Evolutionary conservation across 35 echinoderm and acorn worm species (phyloP).

Genomic region (Hemicentrotus pulcherrimus): DNA sequence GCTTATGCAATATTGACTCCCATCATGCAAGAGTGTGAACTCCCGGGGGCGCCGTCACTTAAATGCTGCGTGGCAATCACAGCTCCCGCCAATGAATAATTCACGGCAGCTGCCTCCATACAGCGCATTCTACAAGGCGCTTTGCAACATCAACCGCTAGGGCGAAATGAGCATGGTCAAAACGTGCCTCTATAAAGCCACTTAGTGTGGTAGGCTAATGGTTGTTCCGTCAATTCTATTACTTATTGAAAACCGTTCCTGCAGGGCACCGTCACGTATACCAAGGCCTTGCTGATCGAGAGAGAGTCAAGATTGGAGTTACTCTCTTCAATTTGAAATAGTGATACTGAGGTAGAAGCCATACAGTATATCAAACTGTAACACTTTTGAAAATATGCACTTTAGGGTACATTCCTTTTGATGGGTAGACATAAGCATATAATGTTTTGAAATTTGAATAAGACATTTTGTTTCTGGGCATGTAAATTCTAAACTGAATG

Average conservation of each 20-base stretch:
- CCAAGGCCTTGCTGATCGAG: not conserved
- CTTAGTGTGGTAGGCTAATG: not conserved
- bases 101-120: not conserved
- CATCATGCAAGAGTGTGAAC: not conserved
- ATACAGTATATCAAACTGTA: too few species aligned
- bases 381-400: too few species aligned
- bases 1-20: slow-evolving; percentile 3
- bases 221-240: not conserved
- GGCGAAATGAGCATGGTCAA: not conserved
- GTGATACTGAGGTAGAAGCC: too few species aligned
- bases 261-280: not conserved
- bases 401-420: too few species aligned
- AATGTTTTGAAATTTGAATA: too few species aligned
- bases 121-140: not conserved
- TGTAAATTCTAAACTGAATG: too few species aligned
- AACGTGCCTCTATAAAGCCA: not conserved
- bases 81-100: not conserved
- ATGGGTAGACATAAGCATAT: too few species aligned
- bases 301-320: too few species aligned
- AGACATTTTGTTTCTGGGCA: too few species aligned
- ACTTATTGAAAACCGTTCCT: not conserved
- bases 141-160: not conserved
- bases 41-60: not conserved
- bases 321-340: too few species aligned
- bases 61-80: not conserved